Conservation (phyloP, 2,113 vertebrate genomes). For the Phrynocephalus versicolor region DNA sequence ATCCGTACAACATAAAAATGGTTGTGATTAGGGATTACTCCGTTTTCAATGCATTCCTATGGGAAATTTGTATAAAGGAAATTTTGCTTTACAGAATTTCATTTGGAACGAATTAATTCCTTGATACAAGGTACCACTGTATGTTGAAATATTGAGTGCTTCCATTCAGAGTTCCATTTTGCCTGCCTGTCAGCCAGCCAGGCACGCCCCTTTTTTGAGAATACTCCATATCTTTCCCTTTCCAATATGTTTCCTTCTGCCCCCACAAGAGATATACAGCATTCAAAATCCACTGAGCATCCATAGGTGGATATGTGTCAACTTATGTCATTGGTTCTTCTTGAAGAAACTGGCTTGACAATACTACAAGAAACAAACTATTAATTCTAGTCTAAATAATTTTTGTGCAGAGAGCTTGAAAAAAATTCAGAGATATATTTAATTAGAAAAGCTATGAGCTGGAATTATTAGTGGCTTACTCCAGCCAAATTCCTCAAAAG, state of each 20-base stretch:
- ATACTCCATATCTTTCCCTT: background rate
- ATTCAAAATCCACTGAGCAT: background rate
- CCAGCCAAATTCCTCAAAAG: constrained; percentile 36
- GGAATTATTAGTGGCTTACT: constrained; percentile 40
- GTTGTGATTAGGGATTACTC: no score
- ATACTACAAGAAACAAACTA: constrained; percentile 1
- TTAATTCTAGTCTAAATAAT: constrained; percentile 35
- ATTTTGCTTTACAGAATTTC: no score
- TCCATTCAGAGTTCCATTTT: background rate
- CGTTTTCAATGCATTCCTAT: no score
- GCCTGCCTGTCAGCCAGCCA: background rate
- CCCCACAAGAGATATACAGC: background rate
- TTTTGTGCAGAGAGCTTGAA: constrained; percentile 38
- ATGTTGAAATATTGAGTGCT: background rate
- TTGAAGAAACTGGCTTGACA: background rate
- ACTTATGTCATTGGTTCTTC: constrained; percentile 24
- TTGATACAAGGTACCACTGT: background rate
- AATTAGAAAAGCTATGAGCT: constrained; percentile 44
- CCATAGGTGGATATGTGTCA: background rate
- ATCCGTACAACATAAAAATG: no score
- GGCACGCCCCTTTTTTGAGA: background rate
- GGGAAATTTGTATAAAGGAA: no score
- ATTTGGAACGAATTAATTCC: no score
- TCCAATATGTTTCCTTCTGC: background rate
- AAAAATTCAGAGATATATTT: constrained; percentile 33